Percentiles rank a stretch among this genome's conserved stretches.
Evolutionary conservation across 2,888 invertebrate species (phyloP).

Genomic region (Lithophane leautieri): DNA sequence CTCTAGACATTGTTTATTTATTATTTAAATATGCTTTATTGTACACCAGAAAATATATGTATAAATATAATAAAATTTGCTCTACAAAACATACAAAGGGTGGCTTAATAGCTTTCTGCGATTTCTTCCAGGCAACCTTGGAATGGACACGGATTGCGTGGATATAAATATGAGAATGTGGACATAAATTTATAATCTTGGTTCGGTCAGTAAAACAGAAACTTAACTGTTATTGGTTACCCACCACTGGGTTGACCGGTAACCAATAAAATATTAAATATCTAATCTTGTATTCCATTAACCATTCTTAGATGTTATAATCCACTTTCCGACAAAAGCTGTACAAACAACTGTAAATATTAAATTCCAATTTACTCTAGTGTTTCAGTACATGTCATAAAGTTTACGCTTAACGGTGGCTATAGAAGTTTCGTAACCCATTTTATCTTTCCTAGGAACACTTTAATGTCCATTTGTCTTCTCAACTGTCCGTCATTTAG

Average conservation of each 20-base stretch:
- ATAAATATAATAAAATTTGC: too few species aligned
- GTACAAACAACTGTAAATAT: slow-evolving; percentile 50
- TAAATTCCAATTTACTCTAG: slow-evolving; percentile 50
- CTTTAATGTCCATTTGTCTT: slow-evolving; percentile 78
- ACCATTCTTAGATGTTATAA: slow-evolving; percentile 22
- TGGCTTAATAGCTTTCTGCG: too few species aligned
- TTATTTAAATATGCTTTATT: too few species aligned
- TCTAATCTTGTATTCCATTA: slow-evolving; percentile 29
- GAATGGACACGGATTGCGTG: too few species aligned
- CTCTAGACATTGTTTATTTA: too few species aligned
- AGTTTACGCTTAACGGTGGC: slow-evolving; percentile 36
- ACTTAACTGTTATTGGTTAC: not conserved
- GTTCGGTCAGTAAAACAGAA: not conserved
- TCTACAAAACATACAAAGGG: too few species aligned
- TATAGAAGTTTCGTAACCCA: slow-evolving; percentile 28
- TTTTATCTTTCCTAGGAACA: slow-evolving; percentile 57
- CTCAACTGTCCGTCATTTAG: slow-evolving; percentile 73
- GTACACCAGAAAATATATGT: too few species aligned
- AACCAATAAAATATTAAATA: slow-evolving; percentile 29
- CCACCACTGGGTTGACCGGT: too few species aligned
- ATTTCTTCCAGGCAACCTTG: too few species aligned
- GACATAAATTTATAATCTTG: too few species aligned
- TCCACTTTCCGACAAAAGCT: slow-evolving; percentile 27
- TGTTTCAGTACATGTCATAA: slow-evolving; percentile 45
- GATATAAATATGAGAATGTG: too few species aligned